Conservation (phyloP, 2,797 vertebrate species). For the Bradypodion ventrale region DNA sequence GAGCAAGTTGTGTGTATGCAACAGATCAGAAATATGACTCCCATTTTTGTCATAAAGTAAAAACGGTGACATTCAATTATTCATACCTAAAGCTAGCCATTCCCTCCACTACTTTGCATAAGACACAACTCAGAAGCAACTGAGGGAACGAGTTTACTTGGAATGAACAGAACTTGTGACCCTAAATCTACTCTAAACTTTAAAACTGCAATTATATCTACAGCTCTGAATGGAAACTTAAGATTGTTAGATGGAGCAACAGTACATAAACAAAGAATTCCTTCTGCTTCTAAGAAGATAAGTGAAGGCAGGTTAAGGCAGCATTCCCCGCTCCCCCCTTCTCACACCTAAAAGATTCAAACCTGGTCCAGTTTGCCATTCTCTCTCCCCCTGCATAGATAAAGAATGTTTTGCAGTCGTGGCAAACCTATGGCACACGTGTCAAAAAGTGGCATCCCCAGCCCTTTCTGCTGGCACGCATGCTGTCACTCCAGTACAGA, state of each 20-base stretch:
- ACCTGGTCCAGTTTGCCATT: not conserved
- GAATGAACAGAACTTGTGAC: not conserved
- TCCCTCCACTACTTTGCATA: not conserved
- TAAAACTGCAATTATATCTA: not conserved
- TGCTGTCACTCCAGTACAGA: too few species aligned
- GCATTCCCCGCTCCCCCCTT: too few species aligned
- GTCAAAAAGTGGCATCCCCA: too few species aligned
- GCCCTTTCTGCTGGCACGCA: too few species aligned
- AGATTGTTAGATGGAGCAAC: not conserved
- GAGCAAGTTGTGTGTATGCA: not conserved
- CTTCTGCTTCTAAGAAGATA: not conserved
- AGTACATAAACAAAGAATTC: not conserved
- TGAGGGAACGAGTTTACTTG: not conserved
- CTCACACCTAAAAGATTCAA: not conserved
- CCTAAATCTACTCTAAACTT: not conserved
- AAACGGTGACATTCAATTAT: not conserved
- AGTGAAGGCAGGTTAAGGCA: not conserved
- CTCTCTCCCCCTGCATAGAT: not conserved
- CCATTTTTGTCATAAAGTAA: not conserved
- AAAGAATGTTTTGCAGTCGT: too few species aligned
- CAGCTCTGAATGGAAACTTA: not conserved
- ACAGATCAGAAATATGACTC: not conserved
- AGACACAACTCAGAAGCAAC: not conserved
- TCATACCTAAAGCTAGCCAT: not conserved
- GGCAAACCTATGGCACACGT: too few species aligned